Evolutionary conservation across 2,113 vertebrate genomes (phyloP).

Genomic region (Chrysochloris asiatica): DNA sequence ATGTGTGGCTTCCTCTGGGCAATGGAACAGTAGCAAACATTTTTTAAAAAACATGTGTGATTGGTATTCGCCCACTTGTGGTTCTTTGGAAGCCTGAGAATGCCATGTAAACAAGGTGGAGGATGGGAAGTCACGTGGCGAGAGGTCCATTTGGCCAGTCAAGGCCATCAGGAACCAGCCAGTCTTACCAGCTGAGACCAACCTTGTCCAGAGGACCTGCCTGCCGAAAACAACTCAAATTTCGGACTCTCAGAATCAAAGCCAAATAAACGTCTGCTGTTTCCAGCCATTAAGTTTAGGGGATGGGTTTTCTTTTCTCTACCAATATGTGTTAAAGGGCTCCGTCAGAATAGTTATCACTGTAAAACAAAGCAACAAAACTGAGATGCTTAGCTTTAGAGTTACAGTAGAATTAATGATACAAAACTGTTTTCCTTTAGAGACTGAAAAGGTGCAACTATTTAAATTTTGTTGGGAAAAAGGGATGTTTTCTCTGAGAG

Average conservation of each 20-base stretch:
- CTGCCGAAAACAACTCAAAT: background rate
- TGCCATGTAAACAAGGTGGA: background rate
- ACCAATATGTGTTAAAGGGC: background rate
- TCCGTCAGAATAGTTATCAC: background rate
- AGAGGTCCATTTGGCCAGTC: background rate
- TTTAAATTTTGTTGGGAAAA: background rate
- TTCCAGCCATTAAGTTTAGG: background rate
- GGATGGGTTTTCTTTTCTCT: background rate
- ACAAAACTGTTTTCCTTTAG: too few relatives aligned
- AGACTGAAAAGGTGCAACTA: background rate
- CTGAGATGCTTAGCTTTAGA: too few relatives aligned
- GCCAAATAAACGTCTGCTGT: background rate
- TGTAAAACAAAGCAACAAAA: background rate
- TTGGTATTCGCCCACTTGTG: background rate
- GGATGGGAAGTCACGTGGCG: background rate
- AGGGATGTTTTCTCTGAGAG: background rate
- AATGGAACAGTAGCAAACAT: background rate
- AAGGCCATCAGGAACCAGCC: background rate
- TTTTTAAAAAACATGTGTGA: background rate
- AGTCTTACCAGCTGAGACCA: background rate
- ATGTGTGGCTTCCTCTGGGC: background rate
- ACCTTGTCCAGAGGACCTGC: background rate
- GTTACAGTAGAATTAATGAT: too few relatives aligned
- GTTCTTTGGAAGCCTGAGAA: background rate
- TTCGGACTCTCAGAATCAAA: background rate